A percentile compares a stretch with the other conserved stretches of the same genome.
Evolutionary conservation across 2,888 invertebrate genomes (phyloP).

Genomic region (Heliconius erato): DNA sequence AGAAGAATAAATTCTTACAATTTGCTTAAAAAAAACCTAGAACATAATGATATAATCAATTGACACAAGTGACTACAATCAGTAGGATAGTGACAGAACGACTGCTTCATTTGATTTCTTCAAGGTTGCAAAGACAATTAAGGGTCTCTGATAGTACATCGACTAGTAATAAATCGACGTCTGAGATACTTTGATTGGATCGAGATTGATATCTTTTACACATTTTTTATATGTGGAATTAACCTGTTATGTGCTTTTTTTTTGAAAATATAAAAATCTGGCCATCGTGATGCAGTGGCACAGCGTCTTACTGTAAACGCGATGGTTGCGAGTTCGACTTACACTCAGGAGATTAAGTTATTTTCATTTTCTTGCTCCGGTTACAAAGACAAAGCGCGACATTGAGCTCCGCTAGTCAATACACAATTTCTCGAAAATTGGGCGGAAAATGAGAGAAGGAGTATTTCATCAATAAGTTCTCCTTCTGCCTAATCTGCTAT

Average conservation of each 20-base stretch:
- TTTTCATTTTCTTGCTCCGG: neutral
- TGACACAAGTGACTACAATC: constrained; percentile 5
- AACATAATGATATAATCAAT: neutral
- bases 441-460: neutral
- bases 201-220: constrained; percentile 27
- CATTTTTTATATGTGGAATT: neutral
- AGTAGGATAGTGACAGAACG: constrained; percentile 66
- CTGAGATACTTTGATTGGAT: constrained; percentile 49
- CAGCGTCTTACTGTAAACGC: neutral
- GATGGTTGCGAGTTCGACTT: neutral
- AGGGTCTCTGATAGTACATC: constrained; percentile 41
- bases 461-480: neutral
- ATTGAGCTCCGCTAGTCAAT: too few species aligned
- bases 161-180: constrained; percentile 50
- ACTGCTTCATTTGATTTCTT: constrained; percentile 57
- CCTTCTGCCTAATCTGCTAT: too few species aligned
- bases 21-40: neutral
- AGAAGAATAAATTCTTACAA: too few species aligned
- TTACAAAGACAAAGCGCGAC: too few species aligned
- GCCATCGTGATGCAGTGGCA: neutral
- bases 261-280: too few species aligned
- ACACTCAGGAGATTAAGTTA: neutral
- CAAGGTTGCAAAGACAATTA: constrained; percentile 55
- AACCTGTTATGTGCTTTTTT: neutral
- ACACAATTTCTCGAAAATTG: neutral